Evolutionary conservation across 2,797 vertebrate genomes (phyloP), one percentile per base, ranked within the genome.

Genomic region (Lacerta viridis): DNA sequence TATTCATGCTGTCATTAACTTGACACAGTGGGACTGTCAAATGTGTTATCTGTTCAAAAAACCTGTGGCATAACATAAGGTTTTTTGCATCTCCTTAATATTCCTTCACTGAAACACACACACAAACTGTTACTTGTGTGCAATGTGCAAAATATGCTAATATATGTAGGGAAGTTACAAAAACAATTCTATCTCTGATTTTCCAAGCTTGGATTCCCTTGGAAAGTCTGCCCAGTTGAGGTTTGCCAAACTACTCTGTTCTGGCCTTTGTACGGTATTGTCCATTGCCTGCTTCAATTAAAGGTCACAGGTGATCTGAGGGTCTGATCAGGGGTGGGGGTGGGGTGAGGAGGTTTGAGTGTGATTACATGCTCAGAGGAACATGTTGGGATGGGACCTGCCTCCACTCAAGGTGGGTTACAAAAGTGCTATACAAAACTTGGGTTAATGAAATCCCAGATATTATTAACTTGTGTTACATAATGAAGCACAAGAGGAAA

Each of bases 11-110:
- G 90, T 87, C 85, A 64, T 88, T 0, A 0, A 36, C 91, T 86
- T 91, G 61, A 75, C 78, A 85, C 74, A 82, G 29, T 43, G 27
- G 66, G 92, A 85, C 68, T 82, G 25, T n/a, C 80, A 91, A 81
- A 87, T 90, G 36, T 75, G 33, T 81, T 91, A 88, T 86, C 64
- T 92, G 80, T 88, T 91, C 81, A 84, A 94, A 93, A 94, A 93
- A 87, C n/a, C 36, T 79, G 55, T 91, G 6, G 8, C 50, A 64
- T 86, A 92, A 93, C 66, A 84, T 71, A 27, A 91, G 71, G 25
- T 77, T 25, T 10, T 29, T 92, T 88, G 90, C 36, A 17, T 86
- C 93, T 91, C 89, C 25, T 82, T 93, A 87, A 95, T 64, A 39
- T 94, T 80, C 68, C 66, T 90, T 88, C 41, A 71, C 11, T 46